phyloP scores from a whole-genome alignment of 1,140 invertebrate genomes.

The Orchesella cincta region DNA sequence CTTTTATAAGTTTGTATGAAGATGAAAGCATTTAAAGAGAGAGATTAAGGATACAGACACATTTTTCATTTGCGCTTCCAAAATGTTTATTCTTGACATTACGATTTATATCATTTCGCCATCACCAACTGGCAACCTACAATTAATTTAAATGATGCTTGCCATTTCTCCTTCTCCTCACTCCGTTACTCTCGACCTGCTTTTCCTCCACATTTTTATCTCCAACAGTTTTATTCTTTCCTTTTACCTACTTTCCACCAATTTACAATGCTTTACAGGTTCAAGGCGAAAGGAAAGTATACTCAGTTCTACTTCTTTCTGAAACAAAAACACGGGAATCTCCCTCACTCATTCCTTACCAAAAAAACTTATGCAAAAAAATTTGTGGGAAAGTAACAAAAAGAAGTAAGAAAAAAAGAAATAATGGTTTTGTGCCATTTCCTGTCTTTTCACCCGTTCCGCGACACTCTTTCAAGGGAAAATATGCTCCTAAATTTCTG shows the following conservation, averaged over 20 bases:
- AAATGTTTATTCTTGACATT: constrained; percentile 3
- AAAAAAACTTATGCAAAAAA: not conserved
- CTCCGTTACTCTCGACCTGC: not conserved
- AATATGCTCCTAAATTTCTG: not conserved
- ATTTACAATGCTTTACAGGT: not conserved
- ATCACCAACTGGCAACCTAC: constrained; percentile 13
- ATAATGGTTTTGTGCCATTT: constrained; percentile 15
- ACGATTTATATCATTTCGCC: constrained; percentile 13
- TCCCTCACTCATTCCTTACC: too few species aligned
- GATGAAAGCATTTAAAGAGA: not conserved
- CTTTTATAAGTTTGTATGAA: not conserved
- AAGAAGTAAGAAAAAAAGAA: not conserved
- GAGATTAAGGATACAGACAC: not conserved
- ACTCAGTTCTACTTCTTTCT: too few species aligned
- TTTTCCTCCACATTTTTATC: not conserved
- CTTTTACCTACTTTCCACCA: not conserved
- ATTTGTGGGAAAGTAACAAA: not conserved
- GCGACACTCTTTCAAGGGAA: too few species aligned
- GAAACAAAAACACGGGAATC: not conserved
- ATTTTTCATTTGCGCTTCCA: not conserved
- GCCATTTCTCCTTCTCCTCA: not conserved
- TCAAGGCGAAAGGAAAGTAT: not conserved
- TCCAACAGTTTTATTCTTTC: not conserved
- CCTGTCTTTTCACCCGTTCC: not conserved
- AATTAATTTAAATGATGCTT: constrained; percentile 18